These are phyloP conservation scores for Microplitis mediator DNA, from an alignment of 1,140 invertebrate species.

Conservation along the genomic window DNA sequence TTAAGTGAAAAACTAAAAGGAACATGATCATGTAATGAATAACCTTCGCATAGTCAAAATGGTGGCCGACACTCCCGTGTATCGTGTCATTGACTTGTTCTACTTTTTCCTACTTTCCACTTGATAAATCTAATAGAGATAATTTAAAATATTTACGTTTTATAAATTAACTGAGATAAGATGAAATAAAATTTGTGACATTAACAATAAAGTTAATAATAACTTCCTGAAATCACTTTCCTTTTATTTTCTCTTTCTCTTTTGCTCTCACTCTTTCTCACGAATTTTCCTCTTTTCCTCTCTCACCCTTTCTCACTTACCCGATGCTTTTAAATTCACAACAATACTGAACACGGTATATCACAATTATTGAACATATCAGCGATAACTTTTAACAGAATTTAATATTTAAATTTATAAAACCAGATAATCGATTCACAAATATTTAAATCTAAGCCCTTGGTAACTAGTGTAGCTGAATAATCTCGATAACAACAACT, in stretches of 20 bases:
- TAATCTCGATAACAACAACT: conserved; percentile 25
- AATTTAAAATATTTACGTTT: too few species aligned
- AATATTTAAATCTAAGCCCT: not conserved
- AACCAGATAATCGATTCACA: not conserved
- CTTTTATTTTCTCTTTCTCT: conserved; percentile 7
- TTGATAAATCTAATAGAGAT: not conserved
- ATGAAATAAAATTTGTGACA: too few species aligned
- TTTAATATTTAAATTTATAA: not conserved
- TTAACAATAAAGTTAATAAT: not conserved
- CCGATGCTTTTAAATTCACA: not conserved
- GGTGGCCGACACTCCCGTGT: conserved; percentile 57
- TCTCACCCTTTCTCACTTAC: not conserved
- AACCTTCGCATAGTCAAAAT: conserved; percentile 58
- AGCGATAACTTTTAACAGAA: not conserved
- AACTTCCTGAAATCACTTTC: not conserved
- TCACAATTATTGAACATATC: not conserved
- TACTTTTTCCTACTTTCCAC: not conserved
- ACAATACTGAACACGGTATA: not conserved
- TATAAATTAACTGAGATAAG: too few species aligned
- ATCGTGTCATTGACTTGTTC: conserved; percentile 18
- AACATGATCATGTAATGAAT: conserved; percentile 36
- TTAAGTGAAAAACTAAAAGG: conserved; percentile 4
- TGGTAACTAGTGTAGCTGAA: not conserved
- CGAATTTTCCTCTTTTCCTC: not conserved
- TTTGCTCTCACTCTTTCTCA: conserved; percentile 14